Evolutionary conservation across 2,888 invertebrate species (phyloP).

Genomic region (Conomelus anceps): DNA sequence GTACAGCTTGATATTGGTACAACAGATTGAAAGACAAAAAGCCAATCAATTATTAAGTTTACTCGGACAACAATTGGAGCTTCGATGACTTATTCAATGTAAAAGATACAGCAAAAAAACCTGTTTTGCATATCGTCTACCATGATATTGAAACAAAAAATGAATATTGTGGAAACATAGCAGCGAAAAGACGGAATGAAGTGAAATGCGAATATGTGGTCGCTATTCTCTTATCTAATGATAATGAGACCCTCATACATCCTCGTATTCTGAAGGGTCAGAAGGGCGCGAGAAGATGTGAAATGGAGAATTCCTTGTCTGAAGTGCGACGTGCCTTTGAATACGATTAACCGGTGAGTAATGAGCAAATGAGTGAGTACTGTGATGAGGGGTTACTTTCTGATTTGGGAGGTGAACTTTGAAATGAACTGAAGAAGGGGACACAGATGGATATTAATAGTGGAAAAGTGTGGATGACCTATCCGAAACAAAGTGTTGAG

Average conservation of each 20-base stretch:
- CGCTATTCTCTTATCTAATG: background rate
- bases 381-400: background rate
- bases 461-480: background rate
- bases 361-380: background rate
- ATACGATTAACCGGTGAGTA: constrained; percentile 4
- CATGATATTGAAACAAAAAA: background rate
- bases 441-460: background rate
- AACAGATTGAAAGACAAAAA: background rate
- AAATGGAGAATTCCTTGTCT: background rate
- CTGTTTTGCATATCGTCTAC: background rate
- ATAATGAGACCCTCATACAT: background rate
- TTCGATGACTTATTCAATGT: background rate
- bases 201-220: background rate
- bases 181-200: background rate
- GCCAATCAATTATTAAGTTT: background rate
- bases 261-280: background rate
- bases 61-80: background rate
- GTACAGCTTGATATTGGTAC: background rate
- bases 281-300: background rate
- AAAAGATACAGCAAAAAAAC: background rate
- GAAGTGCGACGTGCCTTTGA: constrained; percentile 5
- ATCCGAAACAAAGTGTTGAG: background rate
- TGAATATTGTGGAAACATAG: background rate
- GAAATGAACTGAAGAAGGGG: background rate
- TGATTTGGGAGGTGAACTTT: background rate